phyloP scores from a whole-genome alignment of 2,113 vertebrate genomes.

The Mungos mungo region DNA sequence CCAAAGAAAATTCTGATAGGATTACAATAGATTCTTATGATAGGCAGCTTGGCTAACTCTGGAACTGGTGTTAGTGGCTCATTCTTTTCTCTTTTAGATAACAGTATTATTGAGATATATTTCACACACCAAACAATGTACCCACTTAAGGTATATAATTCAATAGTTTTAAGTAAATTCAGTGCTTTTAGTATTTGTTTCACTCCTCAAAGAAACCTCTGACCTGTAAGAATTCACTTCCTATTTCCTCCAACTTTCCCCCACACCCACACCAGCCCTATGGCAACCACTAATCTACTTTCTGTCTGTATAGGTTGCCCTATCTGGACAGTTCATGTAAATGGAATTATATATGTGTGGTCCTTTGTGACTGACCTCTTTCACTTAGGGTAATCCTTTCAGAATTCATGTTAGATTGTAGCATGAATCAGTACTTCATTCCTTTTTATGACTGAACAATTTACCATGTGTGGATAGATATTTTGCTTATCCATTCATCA shows the following conservation, averaged over 20 bases:
- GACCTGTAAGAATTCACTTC: neutral
- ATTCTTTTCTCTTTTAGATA: neutral
- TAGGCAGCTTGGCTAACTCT: neutral
- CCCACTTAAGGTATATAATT: neutral
- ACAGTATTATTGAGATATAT: neutral
- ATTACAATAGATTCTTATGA: neutral
- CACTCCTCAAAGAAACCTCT: neutral
- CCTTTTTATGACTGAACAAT: neutral
- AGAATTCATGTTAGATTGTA: neutral
- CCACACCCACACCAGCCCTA: neutral
- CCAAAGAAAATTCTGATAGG: neutral
- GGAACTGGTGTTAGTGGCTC: neutral
- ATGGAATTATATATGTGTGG: neutral
- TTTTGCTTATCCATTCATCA: neutral
- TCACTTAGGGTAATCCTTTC: neutral
- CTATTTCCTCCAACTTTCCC: neutral
- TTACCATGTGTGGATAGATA: neutral
- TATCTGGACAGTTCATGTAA: neutral
- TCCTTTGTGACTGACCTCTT: neutral
- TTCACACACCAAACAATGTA: neutral
- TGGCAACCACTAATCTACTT: neutral
- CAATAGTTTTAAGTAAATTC: neutral
- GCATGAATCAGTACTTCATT: neutral
- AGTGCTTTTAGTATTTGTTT: neutral
- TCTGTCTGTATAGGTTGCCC: neutral